Percentiles rank a stretch among this genome's conserved stretches.
Conservation (phyloP, 2,797 vertebrate genomes). For the Brachyalestes nurse region DNA sequence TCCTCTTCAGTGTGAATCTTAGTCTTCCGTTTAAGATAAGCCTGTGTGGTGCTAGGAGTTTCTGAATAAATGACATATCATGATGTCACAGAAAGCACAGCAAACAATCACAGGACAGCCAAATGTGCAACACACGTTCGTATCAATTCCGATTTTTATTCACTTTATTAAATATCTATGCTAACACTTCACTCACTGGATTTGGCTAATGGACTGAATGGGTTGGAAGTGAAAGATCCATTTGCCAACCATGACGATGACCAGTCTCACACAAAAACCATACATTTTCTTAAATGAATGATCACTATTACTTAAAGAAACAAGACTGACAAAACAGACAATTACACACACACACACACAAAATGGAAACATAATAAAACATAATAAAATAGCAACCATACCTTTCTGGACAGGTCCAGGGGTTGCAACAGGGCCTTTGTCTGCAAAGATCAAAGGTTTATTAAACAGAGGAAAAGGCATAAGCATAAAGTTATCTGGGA, state of each 20-base stretch:
- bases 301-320: background rate
- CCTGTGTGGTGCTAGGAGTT: conserved; percentile 67
- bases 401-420: conserved; percentile 93
- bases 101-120: conserved; percentile 42
- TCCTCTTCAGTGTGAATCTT: conserved; percentile 73
- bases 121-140: conserved; percentile 38
- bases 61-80: conserved; percentile 65
- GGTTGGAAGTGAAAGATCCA: background rate
- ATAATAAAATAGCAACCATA: conserved; percentile 67
- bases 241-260: background rate
- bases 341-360: background rate
- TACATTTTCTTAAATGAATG: background rate
- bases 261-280: background rate
- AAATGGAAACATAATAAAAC: background rate
- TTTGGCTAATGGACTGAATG: background rate
- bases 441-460: conserved; percentile 65
- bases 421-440: conserved; percentile 81
- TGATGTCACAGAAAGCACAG: conserved; percentile 53
- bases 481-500: background rate
- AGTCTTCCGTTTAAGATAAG: conserved; percentile 76
- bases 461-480: conserved; percentile 32
- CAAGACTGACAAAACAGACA: conserved; percentile 4
- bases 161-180: background rate
- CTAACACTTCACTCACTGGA: conserved; percentile 5
- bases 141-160: conserved; percentile 13